These are phyloP conservation scores for Heteromormyrus szaboi DNA, from an alignment of 2,797 vertebrate genomes.

Conservation along the genomic window DNA sequence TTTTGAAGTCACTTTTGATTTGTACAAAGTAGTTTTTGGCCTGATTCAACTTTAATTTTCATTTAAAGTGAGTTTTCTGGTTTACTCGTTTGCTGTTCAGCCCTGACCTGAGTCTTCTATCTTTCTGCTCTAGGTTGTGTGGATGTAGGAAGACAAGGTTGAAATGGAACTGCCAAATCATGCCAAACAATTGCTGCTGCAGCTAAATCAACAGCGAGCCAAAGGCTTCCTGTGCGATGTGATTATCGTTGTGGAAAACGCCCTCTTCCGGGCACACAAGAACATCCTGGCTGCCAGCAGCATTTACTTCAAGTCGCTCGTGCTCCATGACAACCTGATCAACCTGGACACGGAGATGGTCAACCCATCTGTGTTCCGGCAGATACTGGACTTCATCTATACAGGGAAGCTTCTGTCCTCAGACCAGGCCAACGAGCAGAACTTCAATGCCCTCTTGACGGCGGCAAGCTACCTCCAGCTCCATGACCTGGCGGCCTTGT, in stretches of 20 bases:
- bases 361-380: constrained; percentile 88
- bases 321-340: constrained; percentile 97
- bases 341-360: constrained; percentile 98
- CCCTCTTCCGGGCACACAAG: constrained; percentile 95
- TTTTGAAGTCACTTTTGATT: neutral
- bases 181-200: constrained; percentile 97
- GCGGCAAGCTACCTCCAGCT: constrained; percentile 92
- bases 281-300: constrained; percentile 95
- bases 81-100: neutral
- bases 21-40: neutral
- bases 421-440: constrained; percentile 75
- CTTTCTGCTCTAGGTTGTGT: constrained; percentile 67
- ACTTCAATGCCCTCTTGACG: constrained; percentile 77
- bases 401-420: constrained; percentile 78
- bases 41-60: neutral
- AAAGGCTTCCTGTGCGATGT: constrained; percentile 98
- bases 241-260: constrained; percentile 97
- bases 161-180: constrained; percentile 99
- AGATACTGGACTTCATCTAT: constrained; percentile 94
- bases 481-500: constrained; percentile 77
- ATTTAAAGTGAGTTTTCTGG: neutral
- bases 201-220: constrained; percentile 98
- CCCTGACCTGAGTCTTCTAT: constrained; percentile 24
- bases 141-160: constrained; percentile 79
- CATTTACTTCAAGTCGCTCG: constrained; percentile 96